phyloP scores from a whole-genome alignment of 1,140 invertebrate genomes.

The Conus ventricosus region DNA sequence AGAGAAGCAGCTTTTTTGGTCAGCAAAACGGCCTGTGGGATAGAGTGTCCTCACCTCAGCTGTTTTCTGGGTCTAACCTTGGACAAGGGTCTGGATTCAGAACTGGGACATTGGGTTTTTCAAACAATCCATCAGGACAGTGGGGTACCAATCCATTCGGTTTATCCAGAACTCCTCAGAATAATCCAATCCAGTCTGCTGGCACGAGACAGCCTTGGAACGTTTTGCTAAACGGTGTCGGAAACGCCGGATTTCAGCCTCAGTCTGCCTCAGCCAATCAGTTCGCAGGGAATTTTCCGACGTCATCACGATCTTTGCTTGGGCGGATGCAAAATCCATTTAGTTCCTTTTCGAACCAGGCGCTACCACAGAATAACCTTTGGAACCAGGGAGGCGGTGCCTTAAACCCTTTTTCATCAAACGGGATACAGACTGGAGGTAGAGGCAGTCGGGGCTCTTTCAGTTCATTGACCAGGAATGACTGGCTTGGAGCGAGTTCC shows the following conservation, averaged over 20 bases:
- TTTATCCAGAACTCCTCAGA: background rate
- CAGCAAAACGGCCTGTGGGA: background rate
- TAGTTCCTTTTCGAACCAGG: background rate
- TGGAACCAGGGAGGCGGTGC: background rate
- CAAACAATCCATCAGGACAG: background rate
- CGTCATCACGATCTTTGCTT: background rate
- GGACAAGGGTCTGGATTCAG: background rate
- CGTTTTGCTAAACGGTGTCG: background rate
- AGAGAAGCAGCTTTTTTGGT: background rate
- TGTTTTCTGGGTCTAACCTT: background rate
- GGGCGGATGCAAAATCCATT: background rate
- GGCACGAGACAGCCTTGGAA: background rate
- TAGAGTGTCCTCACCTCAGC: background rate
- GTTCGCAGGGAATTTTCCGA: background rate
- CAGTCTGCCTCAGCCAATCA: background rate
- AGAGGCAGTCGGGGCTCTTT: background rate
- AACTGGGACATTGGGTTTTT: background rate
- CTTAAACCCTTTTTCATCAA: background rate
- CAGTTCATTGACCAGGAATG: background rate
- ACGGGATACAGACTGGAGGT: background rate
- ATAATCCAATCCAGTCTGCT: background rate
- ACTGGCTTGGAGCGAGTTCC: background rate
- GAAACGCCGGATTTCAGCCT: background rate
- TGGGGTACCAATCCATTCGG: background rate
- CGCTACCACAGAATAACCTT: background rate